Conservation (phyloP, 1,140 invertebrate genomes). For the Ips nitidus region DNA sequence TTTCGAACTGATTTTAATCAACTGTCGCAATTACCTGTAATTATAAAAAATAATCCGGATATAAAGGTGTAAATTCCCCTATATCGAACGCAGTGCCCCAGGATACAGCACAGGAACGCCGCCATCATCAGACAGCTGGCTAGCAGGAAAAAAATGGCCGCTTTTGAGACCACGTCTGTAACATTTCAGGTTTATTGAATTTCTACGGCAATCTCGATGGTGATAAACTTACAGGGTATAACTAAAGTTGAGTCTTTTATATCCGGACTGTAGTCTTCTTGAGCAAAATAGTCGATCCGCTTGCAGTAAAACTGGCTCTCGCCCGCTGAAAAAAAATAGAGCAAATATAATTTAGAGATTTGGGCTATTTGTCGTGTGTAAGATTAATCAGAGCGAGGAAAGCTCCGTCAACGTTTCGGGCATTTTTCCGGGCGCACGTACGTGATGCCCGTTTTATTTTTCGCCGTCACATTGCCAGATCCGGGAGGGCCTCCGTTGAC, state of each 20-base stretch:
- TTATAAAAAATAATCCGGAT: slow-evolving; percentile 70
- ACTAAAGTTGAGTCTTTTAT: slow-evolving; percentile 83
- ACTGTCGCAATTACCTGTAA: slow-evolving; percentile 58
- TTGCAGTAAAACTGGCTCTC: slow-evolving; percentile 64
- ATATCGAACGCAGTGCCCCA: slow-evolving; percentile 65
- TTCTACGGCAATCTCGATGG: not conserved
- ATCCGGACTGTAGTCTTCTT: slow-evolving; percentile 80
- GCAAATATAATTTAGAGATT: not conserved
- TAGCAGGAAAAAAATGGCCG: slow-evolving; percentile 66
- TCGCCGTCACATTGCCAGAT: slow-evolving; percentile 16
- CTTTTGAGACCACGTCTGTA: slow-evolving; percentile 71
- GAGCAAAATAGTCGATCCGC: slow-evolving; percentile 83
- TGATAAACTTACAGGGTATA: slow-evolving; percentile 76
- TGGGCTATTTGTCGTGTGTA: not conserved
- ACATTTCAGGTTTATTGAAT: not conserved
- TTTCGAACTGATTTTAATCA: slow-evolving; percentile 5
- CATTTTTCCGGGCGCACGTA: slow-evolving; percentile 19
- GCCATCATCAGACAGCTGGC: slow-evolving; percentile 64
- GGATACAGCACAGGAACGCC: slow-evolving; percentile 65
- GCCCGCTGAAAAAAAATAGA: slow-evolving; percentile 47
- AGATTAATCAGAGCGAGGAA: slow-evolving; percentile 7
- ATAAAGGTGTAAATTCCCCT: slow-evolving; percentile 67
- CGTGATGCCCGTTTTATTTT: slow-evolving; percentile 28
- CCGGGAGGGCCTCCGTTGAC: slow-evolving; percentile 8
- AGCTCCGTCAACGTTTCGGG: slow-evolving; percentile 13